phyloP scores from a whole-genome alignment of 2,888 invertebrate genomes.

The Sinohyriopsis cumingii region DNA sequence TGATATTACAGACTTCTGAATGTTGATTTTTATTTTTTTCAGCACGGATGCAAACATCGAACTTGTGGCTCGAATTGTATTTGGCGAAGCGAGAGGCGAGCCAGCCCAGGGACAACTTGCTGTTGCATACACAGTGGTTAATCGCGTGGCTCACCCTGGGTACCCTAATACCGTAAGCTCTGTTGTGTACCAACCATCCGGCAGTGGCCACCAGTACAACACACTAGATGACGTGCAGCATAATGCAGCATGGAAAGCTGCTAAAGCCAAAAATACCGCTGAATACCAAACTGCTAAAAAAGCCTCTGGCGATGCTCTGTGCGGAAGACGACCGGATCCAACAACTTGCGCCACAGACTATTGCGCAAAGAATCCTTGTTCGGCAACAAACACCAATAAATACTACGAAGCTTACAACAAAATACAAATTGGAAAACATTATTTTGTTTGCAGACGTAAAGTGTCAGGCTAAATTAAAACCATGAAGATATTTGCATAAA shows the following conservation, averaged over 20 bases:
- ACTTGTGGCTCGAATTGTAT: slow-evolving; percentile 2
- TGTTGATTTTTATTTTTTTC: neutral
- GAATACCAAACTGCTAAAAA: slow-evolving; percentile 11
- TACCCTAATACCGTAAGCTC: slow-evolving; percentile 10
- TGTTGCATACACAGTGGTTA: slow-evolving; percentile 6
- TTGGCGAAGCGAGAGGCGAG: no score
- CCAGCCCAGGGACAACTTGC: no score
- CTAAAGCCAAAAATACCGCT: slow-evolving; percentile 9
- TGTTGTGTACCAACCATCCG: slow-evolving; percentile 13
- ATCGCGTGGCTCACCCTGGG: slow-evolving; percentile 12
- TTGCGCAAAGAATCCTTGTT: slow-evolving; percentile 6
- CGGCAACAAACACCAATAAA: slow-evolving; percentile 6
- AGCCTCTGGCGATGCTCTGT: slow-evolving; percentile 19
- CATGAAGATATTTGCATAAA: no score
- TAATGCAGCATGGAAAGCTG: slow-evolving; percentile 4
- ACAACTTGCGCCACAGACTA: neutral
- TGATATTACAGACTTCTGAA: no score
- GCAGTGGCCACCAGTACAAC: slow-evolving; percentile 16
- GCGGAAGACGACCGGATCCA: slow-evolving; percentile 12
- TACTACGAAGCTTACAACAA: slow-evolving; percentile 8
- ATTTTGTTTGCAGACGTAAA: slow-evolving; percentile 6
- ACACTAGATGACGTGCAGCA: slow-evolving; percentile 14
- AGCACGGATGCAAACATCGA: slow-evolving; percentile 11
- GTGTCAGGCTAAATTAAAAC: no score
- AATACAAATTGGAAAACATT: slow-evolving; percentile 6